Evolutionary conservation across 2,113 vertebrate genomes (phyloP).

Genomic region (Phrynocephalus versicolor): DNA sequence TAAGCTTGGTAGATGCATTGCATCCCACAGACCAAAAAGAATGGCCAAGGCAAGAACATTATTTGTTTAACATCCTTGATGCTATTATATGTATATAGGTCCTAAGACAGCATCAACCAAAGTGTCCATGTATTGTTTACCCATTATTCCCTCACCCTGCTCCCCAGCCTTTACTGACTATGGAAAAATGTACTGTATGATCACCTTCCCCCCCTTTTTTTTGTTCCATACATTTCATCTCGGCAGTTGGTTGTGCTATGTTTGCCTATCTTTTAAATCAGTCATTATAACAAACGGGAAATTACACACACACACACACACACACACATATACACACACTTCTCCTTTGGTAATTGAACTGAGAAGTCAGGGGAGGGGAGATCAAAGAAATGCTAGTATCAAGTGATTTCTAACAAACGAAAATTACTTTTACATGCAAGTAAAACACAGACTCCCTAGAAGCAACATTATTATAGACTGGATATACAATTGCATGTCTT

Average conservation of each 20-base stretch:
- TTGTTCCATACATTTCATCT: not conserved
- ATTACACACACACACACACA: not conserved
- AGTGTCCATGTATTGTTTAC: not conserved
- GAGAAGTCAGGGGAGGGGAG: not conserved
- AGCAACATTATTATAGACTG: conserved; percentile 14
- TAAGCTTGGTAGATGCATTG: not conserved
- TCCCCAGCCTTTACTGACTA: not conserved
- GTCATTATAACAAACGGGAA: conserved; percentile 2
- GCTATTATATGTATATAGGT: not conserved
- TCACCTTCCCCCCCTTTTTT: not conserved
- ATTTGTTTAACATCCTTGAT: not conserved
- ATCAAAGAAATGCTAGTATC: conserved; percentile 8
- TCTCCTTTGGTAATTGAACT: not conserved
- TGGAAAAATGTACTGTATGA: not conserved
- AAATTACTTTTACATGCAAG: conserved; percentile 30
- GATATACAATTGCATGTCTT: not conserved
- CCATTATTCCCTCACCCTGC: not conserved
- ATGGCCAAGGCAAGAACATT: not conserved
- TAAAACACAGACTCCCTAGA: conserved; percentile 4
- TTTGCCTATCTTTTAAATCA: conserved; percentile 12
- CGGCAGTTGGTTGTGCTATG: not conserved
- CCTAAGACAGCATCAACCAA: not conserved
- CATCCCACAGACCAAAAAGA: not conserved
- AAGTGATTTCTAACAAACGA: conserved; percentile 12
- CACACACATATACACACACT: not conserved